Conservation (phyloP, 2,113 vertebrate genomes). For the Axis porcinus region DNA sequence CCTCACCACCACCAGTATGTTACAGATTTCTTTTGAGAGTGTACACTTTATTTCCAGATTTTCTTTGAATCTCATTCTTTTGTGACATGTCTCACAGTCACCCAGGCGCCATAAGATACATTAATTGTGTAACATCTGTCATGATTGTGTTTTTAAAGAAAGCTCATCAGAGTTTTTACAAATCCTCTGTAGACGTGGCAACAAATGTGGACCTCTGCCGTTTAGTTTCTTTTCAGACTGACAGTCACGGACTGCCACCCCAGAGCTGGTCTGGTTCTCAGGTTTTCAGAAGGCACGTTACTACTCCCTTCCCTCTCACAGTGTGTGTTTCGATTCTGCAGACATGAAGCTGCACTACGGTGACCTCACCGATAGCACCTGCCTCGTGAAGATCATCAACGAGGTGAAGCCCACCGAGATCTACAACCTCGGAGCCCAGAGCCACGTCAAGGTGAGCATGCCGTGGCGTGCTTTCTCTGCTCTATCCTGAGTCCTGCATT, state of each 20-base stretch:
- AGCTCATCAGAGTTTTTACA: not conserved
- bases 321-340: slow-evolving; percentile 75
- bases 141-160: not conserved
- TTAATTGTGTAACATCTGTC: not conserved
- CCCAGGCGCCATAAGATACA: not conserved
- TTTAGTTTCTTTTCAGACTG: not conserved
- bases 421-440: slow-evolving; percentile 98
- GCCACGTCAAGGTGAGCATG: slow-evolving; percentile 93
- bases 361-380: slow-evolving; percentile 98
- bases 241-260: not conserved
- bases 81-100: not conserved
- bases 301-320: slow-evolving; percentile 21
- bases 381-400: slow-evolving; percentile 98
- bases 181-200: not conserved
- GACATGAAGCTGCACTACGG: slow-evolving; percentile 99
- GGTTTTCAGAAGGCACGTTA: not conserved
- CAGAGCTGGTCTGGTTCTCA: not conserved
- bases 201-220: not conserved
- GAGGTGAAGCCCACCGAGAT: slow-evolving; percentile 95
- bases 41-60: not conserved
- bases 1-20: not conserved
- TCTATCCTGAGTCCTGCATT: not conserved
- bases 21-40: not conserved
- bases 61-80: not conserved
- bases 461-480: not conserved